phyloP scores from a whole-genome alignment of 2,888 invertebrate species.

The Athalia rosae region DNA sequence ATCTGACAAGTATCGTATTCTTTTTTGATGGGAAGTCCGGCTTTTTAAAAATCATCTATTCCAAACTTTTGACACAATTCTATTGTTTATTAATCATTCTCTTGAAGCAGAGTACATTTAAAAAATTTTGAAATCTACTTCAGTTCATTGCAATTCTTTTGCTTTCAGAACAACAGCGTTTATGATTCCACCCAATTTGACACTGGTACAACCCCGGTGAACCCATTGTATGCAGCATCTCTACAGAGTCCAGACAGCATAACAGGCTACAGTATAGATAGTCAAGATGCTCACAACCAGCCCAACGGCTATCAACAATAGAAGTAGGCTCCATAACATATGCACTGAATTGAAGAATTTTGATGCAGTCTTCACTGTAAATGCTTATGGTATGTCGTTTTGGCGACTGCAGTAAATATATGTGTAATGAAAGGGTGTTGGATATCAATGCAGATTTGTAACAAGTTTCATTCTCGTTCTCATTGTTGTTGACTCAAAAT shows the following conservation, averaged over 20 bases:
- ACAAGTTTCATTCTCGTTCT: neutral
- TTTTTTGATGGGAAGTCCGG: too few relatives aligned
- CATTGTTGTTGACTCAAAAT: neutral
- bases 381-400: constrained; percentile 1
- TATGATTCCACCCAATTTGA: constrained; percentile 85
- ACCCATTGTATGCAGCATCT: constrained; percentile 82
- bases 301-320: constrained; percentile 71
- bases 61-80: too few relatives aligned
- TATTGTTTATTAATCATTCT: too few relatives aligned
- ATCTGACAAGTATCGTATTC: neutral
- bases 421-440: neutral
- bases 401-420: constrained; percentile 17
- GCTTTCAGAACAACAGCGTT: constrained; percentile 81
- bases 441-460: neutral
- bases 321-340: constrained; percentile 48
- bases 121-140: constrained; percentile 27
- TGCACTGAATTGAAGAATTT: neutral
- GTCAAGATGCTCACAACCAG: constrained; percentile 63
- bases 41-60: too few relatives aligned
- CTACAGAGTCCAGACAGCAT: constrained; percentile 84
- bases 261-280: constrained; percentile 75
- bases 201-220: constrained; percentile 79
- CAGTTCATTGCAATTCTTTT: constrained; percentile 54
- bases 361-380: neutral
- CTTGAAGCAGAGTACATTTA: neutral